A percentile compares a stretch with the other conserved stretches of the same genome.
Evolutionary conservation across 2,113 vertebrate genomes (phyloP).

Genomic region (Neogobius melanostomus): DNA sequence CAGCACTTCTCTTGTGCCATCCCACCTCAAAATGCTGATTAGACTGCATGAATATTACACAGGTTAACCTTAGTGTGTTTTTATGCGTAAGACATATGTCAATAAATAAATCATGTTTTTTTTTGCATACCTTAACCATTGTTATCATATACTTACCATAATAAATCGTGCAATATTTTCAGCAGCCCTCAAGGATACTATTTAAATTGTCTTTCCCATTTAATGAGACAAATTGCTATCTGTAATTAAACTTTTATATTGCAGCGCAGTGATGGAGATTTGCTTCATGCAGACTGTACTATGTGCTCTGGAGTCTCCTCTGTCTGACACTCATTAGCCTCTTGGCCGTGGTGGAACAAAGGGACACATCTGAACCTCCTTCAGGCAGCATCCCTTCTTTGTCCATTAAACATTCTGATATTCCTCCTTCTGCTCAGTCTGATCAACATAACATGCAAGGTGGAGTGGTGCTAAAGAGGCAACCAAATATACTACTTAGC

Average conservation of each 20-base stretch:
- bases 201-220: conserved; percentile 18
- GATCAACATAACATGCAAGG: not conserved
- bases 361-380: conserved; percentile 18
- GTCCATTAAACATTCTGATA: conserved; percentile 13
- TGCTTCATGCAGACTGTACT: conserved; percentile 30
- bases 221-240: conserved; percentile 33
- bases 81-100: too few relatives aligned
- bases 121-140: not conserved
- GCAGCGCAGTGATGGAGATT: conserved; percentile 33
- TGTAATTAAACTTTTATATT: conserved; percentile 48
- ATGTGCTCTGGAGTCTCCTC: conserved; percentile 18
- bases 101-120: not conserved
- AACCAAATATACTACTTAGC: too few relatives aligned
- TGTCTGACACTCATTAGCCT: conserved; percentile 31
- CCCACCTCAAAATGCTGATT: too few relatives aligned
- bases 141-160: too few relatives aligned
- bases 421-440: conserved; percentile 5
- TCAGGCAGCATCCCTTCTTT: conserved; percentile 4
- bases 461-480: not conserved
- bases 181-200: not conserved
- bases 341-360: not conserved
- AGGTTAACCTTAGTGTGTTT: too few relatives aligned
- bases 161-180: too few relatives aligned
- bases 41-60: too few relatives aligned
- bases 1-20: too few relatives aligned